These are phyloP conservation scores for Cecidostiba fungosa DNA, from an alignment of 2,888 invertebrate genomes.

Conservation along the genomic window DNA sequence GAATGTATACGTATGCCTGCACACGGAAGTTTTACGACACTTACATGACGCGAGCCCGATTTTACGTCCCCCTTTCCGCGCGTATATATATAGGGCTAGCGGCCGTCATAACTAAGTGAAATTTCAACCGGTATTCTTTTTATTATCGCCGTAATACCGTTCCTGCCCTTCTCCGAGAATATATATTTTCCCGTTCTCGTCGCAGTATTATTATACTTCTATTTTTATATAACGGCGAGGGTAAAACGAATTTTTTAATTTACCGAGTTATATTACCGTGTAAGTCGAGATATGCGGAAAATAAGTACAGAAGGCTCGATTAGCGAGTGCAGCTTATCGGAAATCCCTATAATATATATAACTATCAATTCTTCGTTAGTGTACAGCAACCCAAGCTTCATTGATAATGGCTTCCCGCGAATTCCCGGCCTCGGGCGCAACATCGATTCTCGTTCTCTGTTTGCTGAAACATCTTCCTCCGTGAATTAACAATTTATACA, in stretches of 20 bases:
- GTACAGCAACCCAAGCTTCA: not conserved
- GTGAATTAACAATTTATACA: too few species aligned
- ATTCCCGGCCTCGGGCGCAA: not conserved
- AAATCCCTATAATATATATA: not conserved
- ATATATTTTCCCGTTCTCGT: not conserved
- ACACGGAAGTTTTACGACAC: not conserved
- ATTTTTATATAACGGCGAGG: too few species aligned
- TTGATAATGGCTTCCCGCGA: not conserved
- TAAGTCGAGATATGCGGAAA: not conserved
- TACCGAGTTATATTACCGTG: not conserved
- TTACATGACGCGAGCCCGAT: not conserved
- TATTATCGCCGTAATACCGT: not conserved
- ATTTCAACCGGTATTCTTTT: constrained; percentile 8
- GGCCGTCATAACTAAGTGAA: constrained; percentile 20
- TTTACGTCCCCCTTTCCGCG: not conserved
- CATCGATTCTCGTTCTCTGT: not conserved
- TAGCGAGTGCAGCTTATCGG: not conserved
- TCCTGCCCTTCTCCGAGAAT: not conserved
- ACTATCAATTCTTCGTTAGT: not conserved
- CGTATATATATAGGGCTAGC: not conserved
- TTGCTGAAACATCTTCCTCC: not conserved
- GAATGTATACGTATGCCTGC: not conserved
- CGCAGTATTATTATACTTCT: too few species aligned
- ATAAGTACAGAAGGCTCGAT: not conserved
- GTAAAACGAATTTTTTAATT: not conserved